Evolutionary conservation across 1,140 invertebrate species (phyloP).

Genomic region (Drosophila santomea): DNA sequence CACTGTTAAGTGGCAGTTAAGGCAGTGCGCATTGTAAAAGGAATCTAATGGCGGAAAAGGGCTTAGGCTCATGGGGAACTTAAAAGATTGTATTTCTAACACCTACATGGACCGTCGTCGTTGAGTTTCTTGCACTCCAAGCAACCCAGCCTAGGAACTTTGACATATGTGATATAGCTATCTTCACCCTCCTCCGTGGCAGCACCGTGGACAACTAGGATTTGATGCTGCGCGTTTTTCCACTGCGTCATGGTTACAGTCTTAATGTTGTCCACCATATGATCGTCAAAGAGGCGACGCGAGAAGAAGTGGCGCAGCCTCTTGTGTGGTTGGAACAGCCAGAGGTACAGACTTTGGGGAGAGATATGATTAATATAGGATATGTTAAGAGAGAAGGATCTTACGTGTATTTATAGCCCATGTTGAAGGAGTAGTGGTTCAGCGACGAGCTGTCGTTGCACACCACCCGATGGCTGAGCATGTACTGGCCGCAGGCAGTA

Average conservation of each 20-base stretch:
- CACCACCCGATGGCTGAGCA: conserved; percentile 93
- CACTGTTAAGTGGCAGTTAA: conserved; percentile 83
- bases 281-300: conserved; percentile 86
- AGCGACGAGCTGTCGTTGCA: conserved; percentile 85
- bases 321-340: conserved; percentile 82
- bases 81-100: neutral
- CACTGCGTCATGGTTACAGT: conserved; percentile 87
- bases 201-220: conserved; percentile 86
- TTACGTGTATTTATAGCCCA: conserved; percentile 84
- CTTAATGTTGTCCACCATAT: conserved; percentile 86
- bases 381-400: neutral
- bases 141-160: conserved; percentile 84
- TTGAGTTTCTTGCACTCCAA: conserved; percentile 82
- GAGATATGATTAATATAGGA: neutral
- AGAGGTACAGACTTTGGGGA: conserved; percentile 73
- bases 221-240: conserved; percentile 86
- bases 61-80: too few species aligned
- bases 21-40: conserved; percentile 76
- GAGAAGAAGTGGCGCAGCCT: conserved; percentile 71
- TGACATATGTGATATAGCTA: conserved; percentile 82
- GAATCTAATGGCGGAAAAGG: conserved; percentile 53
- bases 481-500: conserved; percentile 95
- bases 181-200: conserved; percentile 81
- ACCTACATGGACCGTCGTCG: conserved; percentile 76
- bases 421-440: conserved; percentile 80